Percentiles rank a stretch among this genome's conserved stretches.
phyloP scores from a whole-genome alignment of 2,113 vertebrate species.

The Paramisgurnus dabryanus region DNA sequence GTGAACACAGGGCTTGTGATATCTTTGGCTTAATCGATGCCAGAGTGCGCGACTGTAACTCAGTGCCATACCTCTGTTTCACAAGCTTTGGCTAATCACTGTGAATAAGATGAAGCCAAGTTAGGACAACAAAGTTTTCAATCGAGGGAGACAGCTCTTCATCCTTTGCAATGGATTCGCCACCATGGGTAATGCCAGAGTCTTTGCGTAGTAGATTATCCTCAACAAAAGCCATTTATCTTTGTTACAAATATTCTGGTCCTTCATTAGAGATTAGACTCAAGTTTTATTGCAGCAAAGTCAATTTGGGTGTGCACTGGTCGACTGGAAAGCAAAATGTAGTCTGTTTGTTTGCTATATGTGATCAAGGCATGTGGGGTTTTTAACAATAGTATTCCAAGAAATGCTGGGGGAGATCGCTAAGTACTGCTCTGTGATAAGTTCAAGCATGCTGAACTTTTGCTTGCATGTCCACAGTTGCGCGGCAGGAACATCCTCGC shows the following conservation, averaged over 20 bases:
- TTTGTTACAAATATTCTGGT: slow-evolving; percentile 13
- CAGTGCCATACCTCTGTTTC: too few relatives aligned
- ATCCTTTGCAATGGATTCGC: background rate
- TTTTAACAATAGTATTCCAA: background rate
- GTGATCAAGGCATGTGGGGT: background rate
- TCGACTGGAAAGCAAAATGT: slow-evolving; percentile 7
- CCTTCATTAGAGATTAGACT: background rate
- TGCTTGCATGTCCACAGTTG: background rate
- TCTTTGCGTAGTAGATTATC: background rate
- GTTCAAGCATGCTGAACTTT: slow-evolving; percentile 21
- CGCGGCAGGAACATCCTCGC: background rate
- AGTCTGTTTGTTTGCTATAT: slow-evolving; percentile 1
- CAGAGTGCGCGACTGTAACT: background rate
- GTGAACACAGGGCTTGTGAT: background rate
- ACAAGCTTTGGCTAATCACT: too few relatives aligned
- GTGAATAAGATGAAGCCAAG: background rate
- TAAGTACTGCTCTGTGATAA: slow-evolving; percentile 1
- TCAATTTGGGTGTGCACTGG: slow-evolving; percentile 17
- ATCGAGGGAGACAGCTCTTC: slow-evolving; percentile 21
- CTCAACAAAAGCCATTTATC: slow-evolving; percentile 16
- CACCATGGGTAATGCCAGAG: background rate
- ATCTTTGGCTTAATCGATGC: slow-evolving; percentile 18
- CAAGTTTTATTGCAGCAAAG: slow-evolving; percentile 18
- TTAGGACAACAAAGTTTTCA: slow-evolving; percentile 23
- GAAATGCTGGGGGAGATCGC: slow-evolving; percentile 2